Evolutionary conservation across 1,140 invertebrate genomes (phyloP).

Genomic region (Scaptodrosophila lebanonensis): DNA sequence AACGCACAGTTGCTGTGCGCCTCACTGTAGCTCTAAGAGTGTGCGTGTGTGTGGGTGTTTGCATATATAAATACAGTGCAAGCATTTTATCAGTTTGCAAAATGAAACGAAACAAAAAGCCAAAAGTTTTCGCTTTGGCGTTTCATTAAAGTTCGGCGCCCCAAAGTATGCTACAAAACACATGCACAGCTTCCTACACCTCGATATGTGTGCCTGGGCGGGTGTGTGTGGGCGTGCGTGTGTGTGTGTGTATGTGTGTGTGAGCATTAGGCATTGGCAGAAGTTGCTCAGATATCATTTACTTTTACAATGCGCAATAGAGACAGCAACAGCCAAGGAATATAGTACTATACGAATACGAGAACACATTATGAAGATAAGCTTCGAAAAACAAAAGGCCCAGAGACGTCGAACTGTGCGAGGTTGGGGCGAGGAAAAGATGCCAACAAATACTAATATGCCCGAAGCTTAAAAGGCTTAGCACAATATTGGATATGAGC

Average conservation of each 20-base stretch:
- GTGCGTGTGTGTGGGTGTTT: conserved; percentile 18
- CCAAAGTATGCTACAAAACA: conserved; percentile 63
- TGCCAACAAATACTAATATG: too few species aligned
- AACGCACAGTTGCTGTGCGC: too few species aligned
- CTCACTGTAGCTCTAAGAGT: neutral
- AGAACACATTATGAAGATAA: conserved; percentile 72
- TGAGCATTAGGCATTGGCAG: conserved; percentile 23
- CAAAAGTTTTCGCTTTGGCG: conserved; percentile 68
- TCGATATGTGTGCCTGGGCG: conserved; percentile 1
- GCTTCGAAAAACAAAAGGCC: conserved; percentile 66
- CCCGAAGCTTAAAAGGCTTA: too few species aligned
- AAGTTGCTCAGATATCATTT: conserved; percentile 68
- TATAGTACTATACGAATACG: conserved; percentile 27
- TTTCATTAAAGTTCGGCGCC: conserved; percentile 66
- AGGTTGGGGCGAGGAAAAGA: conserved; percentile 26
- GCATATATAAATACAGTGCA: too few species aligned
- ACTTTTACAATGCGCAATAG: conserved; percentile 48
- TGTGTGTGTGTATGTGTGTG: neutral
- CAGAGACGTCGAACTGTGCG: neutral
- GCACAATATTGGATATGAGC: too few species aligned
- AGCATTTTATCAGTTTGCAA: conserved; percentile 61
- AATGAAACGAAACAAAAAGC: conserved; percentile 51
- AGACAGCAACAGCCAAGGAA: conserved; percentile 11
- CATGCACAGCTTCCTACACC: conserved; percentile 24
- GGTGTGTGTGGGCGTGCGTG: neutral